These are phyloP conservation scores for Fratercula arctica DNA, from an alignment of 2,797 vertebrate genomes.

Conservation along the genomic window DNA sequence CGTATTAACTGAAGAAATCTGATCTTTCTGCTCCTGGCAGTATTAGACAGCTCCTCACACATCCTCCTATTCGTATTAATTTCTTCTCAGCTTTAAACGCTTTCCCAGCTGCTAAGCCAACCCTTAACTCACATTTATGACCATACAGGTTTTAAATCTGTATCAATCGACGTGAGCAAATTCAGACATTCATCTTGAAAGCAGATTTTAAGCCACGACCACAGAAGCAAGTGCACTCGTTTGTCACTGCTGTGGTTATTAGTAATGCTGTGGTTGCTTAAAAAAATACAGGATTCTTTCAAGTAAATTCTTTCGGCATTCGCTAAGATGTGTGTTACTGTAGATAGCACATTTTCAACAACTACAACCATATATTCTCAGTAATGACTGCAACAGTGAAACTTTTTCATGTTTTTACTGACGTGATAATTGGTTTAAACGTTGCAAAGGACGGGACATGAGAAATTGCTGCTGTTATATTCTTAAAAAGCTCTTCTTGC, in stretches of 20 bases:
- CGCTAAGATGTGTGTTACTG: neutral
- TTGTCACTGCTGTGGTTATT: neutral
- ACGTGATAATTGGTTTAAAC: slow-evolving; percentile 51
- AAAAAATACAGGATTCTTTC: neutral
- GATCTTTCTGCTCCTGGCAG: neutral
- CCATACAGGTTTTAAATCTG: neutral
- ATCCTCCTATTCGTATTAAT: neutral
- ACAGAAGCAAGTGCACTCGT: neutral
- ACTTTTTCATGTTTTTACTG: slow-evolving; percentile 45
- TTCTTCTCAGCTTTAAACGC: neutral
- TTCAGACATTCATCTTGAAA: slow-evolving; percentile 10
- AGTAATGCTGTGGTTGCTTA: neutral
- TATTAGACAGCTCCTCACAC: neutral
- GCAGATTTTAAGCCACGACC: neutral
- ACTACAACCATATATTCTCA: neutral
- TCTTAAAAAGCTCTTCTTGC: slow-evolving; percentile 14
- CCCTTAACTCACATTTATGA: neutral
- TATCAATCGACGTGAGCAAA: neutral
- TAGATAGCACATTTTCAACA: slow-evolving; percentile 47
- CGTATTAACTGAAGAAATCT: neutral
- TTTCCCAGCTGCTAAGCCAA: neutral
- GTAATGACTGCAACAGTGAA: slow-evolving; percentile 49
- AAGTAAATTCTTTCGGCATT: neutral
- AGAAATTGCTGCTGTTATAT: neutral
- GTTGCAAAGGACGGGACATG: neutral